Base-by-base conservation (phyloP, 2,113 vertebrate genomes). In the Rhinoptilus africanus region DNA sequence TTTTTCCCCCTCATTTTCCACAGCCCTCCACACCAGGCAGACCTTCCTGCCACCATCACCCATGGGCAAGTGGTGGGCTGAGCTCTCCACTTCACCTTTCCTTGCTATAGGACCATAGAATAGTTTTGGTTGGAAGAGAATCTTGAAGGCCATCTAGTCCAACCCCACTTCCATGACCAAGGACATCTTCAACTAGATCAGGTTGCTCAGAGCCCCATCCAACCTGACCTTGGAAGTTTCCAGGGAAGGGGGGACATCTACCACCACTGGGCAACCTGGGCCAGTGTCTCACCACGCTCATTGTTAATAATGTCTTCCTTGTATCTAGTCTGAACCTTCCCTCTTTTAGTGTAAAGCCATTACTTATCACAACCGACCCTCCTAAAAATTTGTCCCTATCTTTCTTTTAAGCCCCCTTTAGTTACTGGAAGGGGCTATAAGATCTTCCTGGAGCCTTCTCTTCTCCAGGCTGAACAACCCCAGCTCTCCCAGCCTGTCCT, bases 361-460 rank as follows among this genome's bases (percentile, higher is more conserved):
- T 14, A 19, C 0, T 8, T 43, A 1, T 16, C 3, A 0, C 32
- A 1, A 48, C 27, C 56, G 4, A 18, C 14, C 12, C 35, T 32
- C 2, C 8, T 21, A 35, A 74, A n/a, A 50, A 34, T 4, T 2
- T 22, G 12, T 22, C 5, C 15, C 8, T 2, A 3, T 5, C 50
- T 43, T 63, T 69, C 18, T 26, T 60, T 19, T 14, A 63, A n/a
- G 3, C 9, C 3, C 4, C 19, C 2, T 41, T 34, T 27, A 85
- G 16, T 5, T 4, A 35, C 6, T 50, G 21, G 6, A 2, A 60
- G 5, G 11, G 0, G 0, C 18, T 12, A 1, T 18, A 22, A 73
- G 12, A 8, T 68, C 7, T n/a, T 9, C 28, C 35, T 0, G 0
- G 3, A 80, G 14, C 12, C 43, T 67, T 66, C 28, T 39, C 11